Evolutionary conservation across 2,113 vertebrate species (phyloP), one percentile per base, ranked within the genome.

Genomic region (Bothrops jararaca): DNA sequence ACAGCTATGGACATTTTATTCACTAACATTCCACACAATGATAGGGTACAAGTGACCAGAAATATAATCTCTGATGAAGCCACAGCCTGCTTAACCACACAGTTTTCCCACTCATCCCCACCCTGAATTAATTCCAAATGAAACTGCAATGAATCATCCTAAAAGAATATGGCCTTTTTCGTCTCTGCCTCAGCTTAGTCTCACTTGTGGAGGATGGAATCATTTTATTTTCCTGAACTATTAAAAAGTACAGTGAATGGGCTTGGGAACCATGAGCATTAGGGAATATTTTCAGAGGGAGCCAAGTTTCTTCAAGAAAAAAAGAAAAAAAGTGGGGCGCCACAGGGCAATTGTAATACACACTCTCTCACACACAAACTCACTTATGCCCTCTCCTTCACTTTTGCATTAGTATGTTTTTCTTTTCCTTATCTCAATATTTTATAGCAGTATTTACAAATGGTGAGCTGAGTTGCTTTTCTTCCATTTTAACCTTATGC

Each of bases 241-340:
- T n/a, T 24, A 92, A 89, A 45, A 22, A 54, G 26, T 48, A 26
- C 45, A 64, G 56, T 90, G 80, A 86, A 89, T 26, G 4, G 23
- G 45, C 56, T 93, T 90, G 74, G 80, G 64, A 86, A 90, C 22
- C 23, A 3, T 45, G 45, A 90, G n/a, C 56, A 53, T 42, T 86
- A 60, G 45, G 56, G 86, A 93, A 95, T 96, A 34, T 89, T 95
- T 96, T 94, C 86, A 87, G 92, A 53, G 42, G 92, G 91, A 95
- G 93, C 95, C 95, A 96, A 85, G 34, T 85, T 96, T 94, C 93
- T 95, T 53, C 7, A 13, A 90, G 92, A 95, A 11, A n/a, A 42
- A 74, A 26, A 48, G 7, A 5, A 60, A 56, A 88, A 95, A 95
- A 95, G 89, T 91, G 89, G 15, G 58, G 86, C 93, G 95, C 95